A percentile compares a stretch with the other conserved stretches of the same genome.
Conservation (phyloP, 1,140 invertebrate genomes). For the Cydia pomonella region DNA sequence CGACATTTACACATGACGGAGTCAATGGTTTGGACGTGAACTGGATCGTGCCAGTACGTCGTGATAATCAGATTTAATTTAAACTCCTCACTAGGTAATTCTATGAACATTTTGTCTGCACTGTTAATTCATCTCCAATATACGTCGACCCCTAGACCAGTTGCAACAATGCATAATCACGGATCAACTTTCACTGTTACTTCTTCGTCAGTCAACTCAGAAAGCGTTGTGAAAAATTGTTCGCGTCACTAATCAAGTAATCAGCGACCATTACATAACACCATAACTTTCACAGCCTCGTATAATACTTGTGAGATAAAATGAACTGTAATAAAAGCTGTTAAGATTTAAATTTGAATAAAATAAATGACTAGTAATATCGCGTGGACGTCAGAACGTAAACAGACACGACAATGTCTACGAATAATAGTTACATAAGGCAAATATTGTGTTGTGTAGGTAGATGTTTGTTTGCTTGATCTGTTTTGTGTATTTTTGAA, state of each 20-base stretch:
- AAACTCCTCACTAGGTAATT: background rate
- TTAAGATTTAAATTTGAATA: background rate
- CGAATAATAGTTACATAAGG: slow-evolving; percentile 18
- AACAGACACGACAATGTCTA: slow-evolving; percentile 20
- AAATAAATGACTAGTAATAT: background rate
- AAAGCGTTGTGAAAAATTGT: background rate
- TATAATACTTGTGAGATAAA: background rate
- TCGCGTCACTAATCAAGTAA: background rate
- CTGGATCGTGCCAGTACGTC: background rate
- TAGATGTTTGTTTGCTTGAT: background rate
- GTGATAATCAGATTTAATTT: background rate
- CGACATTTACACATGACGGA: no score
- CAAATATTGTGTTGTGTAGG: slow-evolving; percentile 1
- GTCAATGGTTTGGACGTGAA: no score
- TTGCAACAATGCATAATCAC: background rate
- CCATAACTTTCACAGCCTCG: background rate
- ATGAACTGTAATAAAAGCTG: background rate
- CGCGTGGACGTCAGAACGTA: slow-evolving; percentile 9
- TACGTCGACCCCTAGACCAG: background rate
- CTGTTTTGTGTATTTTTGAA: background rate
- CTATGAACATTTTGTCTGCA: background rate
- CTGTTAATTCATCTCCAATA: background rate
- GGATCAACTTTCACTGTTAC: background rate
- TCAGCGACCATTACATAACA: background rate
- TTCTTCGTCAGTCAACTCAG: background rate